These are phyloP conservation scores for Eristalinus sepulchralis DNA, from an alignment of 2,888 invertebrate species.

Conservation along the genomic window DNA sequence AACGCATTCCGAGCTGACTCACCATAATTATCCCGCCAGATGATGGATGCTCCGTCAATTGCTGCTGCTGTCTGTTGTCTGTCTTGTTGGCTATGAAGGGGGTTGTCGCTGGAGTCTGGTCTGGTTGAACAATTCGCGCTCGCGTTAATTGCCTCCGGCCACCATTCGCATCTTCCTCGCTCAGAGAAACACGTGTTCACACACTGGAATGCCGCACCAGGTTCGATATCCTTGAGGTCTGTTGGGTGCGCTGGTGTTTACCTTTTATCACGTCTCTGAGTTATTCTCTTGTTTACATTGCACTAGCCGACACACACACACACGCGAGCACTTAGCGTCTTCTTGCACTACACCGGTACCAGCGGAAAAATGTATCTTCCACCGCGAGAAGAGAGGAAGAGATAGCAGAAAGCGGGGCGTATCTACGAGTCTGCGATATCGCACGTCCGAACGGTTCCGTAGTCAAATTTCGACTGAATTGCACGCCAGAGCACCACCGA, in stretches of 20 bases:
- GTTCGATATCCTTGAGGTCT: conserved; percentile 18
- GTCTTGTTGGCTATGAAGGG: neutral
- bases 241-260: neutral
- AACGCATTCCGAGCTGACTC: conserved; percentile 57
- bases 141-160: conserved; percentile 44
- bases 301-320: conserved; percentile 23
- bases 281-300: conserved; percentile 44
- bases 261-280: neutral
- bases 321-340: conserved; percentile 2
- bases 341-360: neutral
- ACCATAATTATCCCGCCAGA: conserved; percentile 69
- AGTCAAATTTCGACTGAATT: conserved; percentile 64
- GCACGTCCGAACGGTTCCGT: conserved; percentile 50
- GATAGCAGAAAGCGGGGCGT: conserved; percentile 1
- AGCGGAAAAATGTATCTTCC: conserved; percentile 27
- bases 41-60: conserved; percentile 40
- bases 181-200: conserved; percentile 56
- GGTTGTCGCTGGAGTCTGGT: neutral
- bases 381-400: neutral
- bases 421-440: neutral
- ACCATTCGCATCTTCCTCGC: conserved; percentile 23
- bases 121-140: conserved; percentile 17
- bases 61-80: conserved; percentile 14
- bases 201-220: conserved; percentile 34
- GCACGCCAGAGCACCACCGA: conserved; percentile 36